These are phyloP conservation scores for Furnarius figulus DNA, from an alignment of 2,113 vertebrate species.

Conservation along the genomic window DNA sequence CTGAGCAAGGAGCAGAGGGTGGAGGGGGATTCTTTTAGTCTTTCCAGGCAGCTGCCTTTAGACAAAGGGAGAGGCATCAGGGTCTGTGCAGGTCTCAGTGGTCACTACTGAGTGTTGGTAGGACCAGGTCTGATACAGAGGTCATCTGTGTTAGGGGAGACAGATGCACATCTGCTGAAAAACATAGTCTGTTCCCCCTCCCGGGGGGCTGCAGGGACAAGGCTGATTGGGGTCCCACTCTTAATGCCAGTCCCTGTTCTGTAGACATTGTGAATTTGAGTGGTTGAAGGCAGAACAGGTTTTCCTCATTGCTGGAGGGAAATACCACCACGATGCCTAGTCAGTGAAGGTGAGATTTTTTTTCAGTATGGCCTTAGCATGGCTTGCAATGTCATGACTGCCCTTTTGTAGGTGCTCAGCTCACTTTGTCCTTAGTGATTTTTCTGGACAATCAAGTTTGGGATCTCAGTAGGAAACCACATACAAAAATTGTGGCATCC, in stretches of 20 bases:
- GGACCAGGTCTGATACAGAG: background rate
- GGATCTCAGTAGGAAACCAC: background rate
- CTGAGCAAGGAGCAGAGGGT: background rate
- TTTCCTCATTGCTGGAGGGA: background rate
- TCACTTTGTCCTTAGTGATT: background rate
- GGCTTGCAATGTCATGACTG: background rate
- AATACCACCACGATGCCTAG: background rate
- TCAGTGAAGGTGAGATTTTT: background rate
- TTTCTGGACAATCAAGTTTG: background rate
- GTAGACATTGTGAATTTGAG: background rate
- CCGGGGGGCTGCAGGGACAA: background rate
- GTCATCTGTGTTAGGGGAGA: background rate
- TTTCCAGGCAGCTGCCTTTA: background rate
- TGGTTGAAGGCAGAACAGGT: background rate
- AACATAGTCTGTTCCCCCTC: background rate
- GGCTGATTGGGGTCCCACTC: fast-evolving
- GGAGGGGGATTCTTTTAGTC: background rate
- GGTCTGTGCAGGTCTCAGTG: background rate
- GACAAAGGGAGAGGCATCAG: fast-evolving
- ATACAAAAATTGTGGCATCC: background rate
- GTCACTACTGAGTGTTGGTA: background rate
- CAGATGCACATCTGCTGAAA: background rate
- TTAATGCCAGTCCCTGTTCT: background rate
- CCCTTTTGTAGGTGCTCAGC: background rate
- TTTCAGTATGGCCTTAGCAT: background rate